Evolutionary conservation across 1,140 invertebrate species (phyloP), one percentile per base, ranked within the genome.

Genomic region (Pogonomyrmex californicus): DNA sequence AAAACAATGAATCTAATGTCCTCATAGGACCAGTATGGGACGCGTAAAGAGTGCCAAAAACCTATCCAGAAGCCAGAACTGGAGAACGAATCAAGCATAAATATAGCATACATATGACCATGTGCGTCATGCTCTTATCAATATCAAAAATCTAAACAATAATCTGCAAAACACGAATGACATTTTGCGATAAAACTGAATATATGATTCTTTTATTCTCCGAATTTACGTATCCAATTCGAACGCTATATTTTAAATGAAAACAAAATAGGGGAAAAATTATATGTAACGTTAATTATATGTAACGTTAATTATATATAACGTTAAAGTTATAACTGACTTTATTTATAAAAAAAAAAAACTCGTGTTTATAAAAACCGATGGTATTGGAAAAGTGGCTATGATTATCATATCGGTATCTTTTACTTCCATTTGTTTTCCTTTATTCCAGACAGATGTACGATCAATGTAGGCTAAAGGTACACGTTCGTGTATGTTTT

Each of bases 1-100:
- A 92, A 92, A 92, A 92, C 92, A 91, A 92, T 92, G 90, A 91
- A 92, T 91, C 85, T 86, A 41, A 58, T 66, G 65, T 82, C 58
- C 44, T 86, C 44, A 63, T 86, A 78, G 38, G 4, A 36, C 17
- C 47, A 47, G 82, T 58, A 54, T 54, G 75, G 41, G 0, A 17
- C 7, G 41, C 30, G 63, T 47, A 79, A 66, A 79, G 68, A 66
- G 60, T 66, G 49, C 41, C 41, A 70, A 58, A 79, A 44, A 70
- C 56, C 54, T 82, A 82, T 60, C 54, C 33, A 30, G 30, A 30
- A 65, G 4, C 33, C 14, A 38, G 36, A 17, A 49, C 49, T 47
- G 60, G 76, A 54, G 33, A 65, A 78, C 66, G 33, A 0, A 49
- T 36, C 3, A 17, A 51, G 3, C 23, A 75, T 79, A 79, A 79